Evolutionary conservation across 2,888 invertebrate species (phyloP), one percentile per base, ranked within the genome.

Genomic region (Orthonychiurus folsomi): DNA sequence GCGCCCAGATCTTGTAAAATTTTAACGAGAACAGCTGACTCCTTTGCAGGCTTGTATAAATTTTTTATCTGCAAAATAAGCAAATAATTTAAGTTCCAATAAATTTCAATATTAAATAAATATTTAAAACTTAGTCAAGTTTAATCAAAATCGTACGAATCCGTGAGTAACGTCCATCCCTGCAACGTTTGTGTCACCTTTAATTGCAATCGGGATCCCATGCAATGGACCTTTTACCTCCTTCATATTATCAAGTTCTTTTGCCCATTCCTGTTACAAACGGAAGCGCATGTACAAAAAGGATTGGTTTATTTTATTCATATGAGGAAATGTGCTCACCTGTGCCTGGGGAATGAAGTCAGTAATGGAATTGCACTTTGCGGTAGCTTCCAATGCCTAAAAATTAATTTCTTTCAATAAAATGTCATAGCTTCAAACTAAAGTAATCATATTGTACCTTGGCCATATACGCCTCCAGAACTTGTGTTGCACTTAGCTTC

Each of bases 131-230:
- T n/a, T n/a, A n/a, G n/a, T n/a, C n/a, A n/a, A n/a, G n/a, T n/a
- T n/a, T n/a, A n/a, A n/a, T n/a, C n/a, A n/a, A n/a, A n/a, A n/a
- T n/a, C n/a, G n/a, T n/a, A 48, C 68, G 56, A 75, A 74, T 24
- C 77, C 77, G 5, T 73, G 61, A 12, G 75, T 75, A 21, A 74
- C 73, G 63, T 78, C 77, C 67, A 77, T 73, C n/a, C 76, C 77
- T 68, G 74, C 69, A 9, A 78, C 68, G 62, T 73, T 66, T 37
- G 72, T 69, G 61, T 73, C 74, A 57, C 77, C 77, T 65, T 76
- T 76, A 26, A 77, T 70, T 60, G 75, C 74, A 59, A 77, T 70
- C 3, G 77, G 77, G 23, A 77, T 56, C n/a, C 77, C 77, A 66
- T 74, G 74, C 18, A 77, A 70, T 3, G 75, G 75, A 20, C 68